Evolutionary conservation across 2,888 invertebrate genomes (phyloP), one percentile per base, ranked within the genome.

Genomic region (Hydrotaea diabolus): DNA sequence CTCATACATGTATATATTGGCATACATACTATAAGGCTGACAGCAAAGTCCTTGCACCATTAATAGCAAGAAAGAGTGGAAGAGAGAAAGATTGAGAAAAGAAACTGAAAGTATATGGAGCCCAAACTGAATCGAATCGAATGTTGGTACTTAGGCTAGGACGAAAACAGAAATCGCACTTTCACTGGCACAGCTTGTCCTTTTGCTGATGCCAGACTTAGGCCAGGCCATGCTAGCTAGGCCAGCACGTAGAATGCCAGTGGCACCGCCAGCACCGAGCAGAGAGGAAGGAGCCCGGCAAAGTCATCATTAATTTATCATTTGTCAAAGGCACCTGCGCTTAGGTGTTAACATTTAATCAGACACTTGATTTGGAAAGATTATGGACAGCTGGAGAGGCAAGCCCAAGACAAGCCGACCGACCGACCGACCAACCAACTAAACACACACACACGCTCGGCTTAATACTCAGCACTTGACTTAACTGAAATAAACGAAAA

Each of bases 231-330:
- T 4, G 49, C 11, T 46, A 53, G 53, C 39, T 26, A 39, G 39
- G 49, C 11, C 57, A 53, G 53, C 39, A 43, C 31, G 19, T 31
- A 15, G 21, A 46, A 46, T 23, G 15, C 31, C 55, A 76, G 43
- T 31, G 26, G 13, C 59, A 26, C 55, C 17, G 26, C 13, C 15
- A 31, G 23, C 39, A 36, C 39, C 39, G 9, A 39, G n/a, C 62
- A 62, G 21, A 23, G 53, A 17, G 36, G 19, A 57, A 71, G 66
- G 66, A 71, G 64, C 72, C 46, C 59, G 76, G 78, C 76, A 62
- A 23, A 79, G 73, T 82, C 85, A 79, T 82, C 82, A 85, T 82
- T 85, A 85, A 85, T 85, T 82, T 85, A 85, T 85, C 82, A 79
- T 85, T 85, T 85, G 79, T 79, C 73, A 85, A 66, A 81, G 76